A percentile compares a stretch with the other conserved stretches of the same genome.
These are phyloP conservation scores for Bellardia bayeri DNA, from an alignment of 2,888 invertebrate genomes.

Conservation along the genomic window DNA sequence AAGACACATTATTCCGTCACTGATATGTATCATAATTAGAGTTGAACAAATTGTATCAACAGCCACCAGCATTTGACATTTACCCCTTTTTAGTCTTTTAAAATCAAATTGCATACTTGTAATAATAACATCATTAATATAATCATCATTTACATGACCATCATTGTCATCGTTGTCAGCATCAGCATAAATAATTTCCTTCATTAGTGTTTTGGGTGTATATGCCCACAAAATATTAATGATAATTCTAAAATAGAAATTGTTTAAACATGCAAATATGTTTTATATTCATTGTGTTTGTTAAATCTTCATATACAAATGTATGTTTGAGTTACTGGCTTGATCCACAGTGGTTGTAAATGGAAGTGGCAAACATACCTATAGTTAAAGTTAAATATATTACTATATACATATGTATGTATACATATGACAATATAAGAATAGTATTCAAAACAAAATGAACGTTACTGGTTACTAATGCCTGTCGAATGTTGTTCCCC, in stretches of 20 bases:
- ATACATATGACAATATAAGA: too few species aligned
- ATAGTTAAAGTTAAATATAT: too few species aligned
- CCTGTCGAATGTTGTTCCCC: too few species aligned
- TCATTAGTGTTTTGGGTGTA: conserved; percentile 49
- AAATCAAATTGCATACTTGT: conserved; percentile 53
- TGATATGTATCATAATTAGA: conserved; percentile 58
- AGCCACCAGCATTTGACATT: conserved; percentile 45
- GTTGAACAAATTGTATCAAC: conserved; percentile 47
- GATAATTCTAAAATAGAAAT: conserved; percentile 55
- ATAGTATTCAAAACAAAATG: too few species aligned
- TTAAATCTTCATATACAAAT: not conserved
- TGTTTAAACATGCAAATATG: conserved; percentile 55
- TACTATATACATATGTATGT: too few species aligned
- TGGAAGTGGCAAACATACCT: too few species aligned
- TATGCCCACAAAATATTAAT: conserved; percentile 55
- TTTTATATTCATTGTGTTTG: conserved; percentile 33
- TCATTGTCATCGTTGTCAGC: conserved; percentile 41
- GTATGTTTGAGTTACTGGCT: too few species aligned
- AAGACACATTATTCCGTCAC: conserved; percentile 8
- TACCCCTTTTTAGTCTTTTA: conserved; percentile 40
- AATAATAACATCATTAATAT: conserved; percentile 22
- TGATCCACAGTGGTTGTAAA: too few species aligned
- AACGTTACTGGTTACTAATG: too few species aligned
- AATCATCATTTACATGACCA: conserved; percentile 44
- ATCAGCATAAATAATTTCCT: conserved; percentile 54